These are phyloP conservation scores for Drosophila birchii DNA, from an alignment of 2,888 invertebrate genomes.

Conservation along the genomic window DNA sequence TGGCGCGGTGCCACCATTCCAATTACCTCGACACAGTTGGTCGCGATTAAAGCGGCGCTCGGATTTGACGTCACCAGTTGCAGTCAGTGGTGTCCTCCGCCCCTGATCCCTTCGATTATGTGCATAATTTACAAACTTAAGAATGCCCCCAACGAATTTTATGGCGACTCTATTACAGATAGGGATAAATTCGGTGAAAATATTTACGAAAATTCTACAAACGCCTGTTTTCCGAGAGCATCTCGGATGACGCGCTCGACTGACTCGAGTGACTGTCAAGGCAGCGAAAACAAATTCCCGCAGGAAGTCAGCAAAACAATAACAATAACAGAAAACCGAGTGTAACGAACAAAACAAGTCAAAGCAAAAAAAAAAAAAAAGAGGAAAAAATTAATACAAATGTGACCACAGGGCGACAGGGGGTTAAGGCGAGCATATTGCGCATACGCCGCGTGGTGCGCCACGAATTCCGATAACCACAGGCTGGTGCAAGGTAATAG, in stretches of 20 bases:
- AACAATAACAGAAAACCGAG: constrained; percentile 48
- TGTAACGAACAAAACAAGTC: constrained; percentile 46
- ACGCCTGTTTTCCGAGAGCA: not conserved
- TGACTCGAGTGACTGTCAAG: constrained; percentile 58
- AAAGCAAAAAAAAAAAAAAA: constrained; percentile 1
- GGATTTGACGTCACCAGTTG: constrained; percentile 34
- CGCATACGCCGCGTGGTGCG: constrained; percentile 59
- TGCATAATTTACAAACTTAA: constrained; percentile 17
- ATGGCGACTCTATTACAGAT: not conserved
- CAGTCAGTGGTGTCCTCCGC: constrained; percentile 1
- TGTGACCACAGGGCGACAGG: constrained; percentile 11
- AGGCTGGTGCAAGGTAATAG: not conserved
- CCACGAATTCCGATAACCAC: constrained; percentile 22
- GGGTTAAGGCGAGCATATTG: constrained; percentile 46
- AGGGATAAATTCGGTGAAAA: constrained; percentile 12
- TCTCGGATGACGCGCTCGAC: constrained; percentile 39
- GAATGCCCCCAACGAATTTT: not conserved
- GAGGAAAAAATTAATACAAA: not conserved
- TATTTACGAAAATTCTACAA: constrained; percentile 50
- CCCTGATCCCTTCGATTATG: constrained; percentile 15
- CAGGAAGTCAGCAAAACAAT: constrained; percentile 43
- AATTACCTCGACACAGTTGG: constrained; percentile 45
- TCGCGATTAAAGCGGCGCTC: constrained; percentile 27
- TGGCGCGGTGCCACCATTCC: constrained; percentile 14
- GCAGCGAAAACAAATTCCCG: constrained; percentile 50